Base-by-base conservation (phyloP, 2,113 vertebrate species). In the Pterophyllum scalare region DNA sequence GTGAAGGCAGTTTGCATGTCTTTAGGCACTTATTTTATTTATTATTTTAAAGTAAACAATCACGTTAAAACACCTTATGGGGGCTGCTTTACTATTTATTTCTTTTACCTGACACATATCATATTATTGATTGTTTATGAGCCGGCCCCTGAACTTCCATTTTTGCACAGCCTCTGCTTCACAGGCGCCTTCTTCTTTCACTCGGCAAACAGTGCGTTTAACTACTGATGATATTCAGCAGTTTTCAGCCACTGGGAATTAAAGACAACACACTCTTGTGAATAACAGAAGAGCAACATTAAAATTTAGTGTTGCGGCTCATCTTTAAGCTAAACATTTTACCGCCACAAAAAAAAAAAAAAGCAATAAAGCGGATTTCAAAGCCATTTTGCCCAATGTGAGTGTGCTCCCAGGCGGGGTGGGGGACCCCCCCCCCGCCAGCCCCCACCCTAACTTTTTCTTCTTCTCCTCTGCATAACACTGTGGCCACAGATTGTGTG, bases 401-500 rank as follows among this genome's bases (percentile, higher is more conserved):
- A 80, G 70, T 24, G 84, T 12, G 61, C 72, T 91, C 80, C 26
- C 3, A 62, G 86, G 85, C 83, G 62, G 65, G 70, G 64, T 77
- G 28, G 12, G 78, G 59, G 80, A 85, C 82, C 87, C 38, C 43
- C 31, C 84, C 56, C 79, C 75, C 43, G 2, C n/a, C 20, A 43
- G 11, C 38, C 31, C 78, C 75, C 78, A 14, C 83, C 81, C 75
- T 77, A 79, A 84, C 78, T 86, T 87, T 72, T 52, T 33, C 77
- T 43, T 77, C 80, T 60, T 88, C 82, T 82, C 62, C 70, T 83
- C 86, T 79, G 86, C 75, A 75, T 87, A 96, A 97, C 96, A 95
- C 94, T 97, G 97, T 97, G 96, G 96, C 96, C 97, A 94, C 97
- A 97, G 97, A 98, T 98, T 99, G 98, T 97, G 96, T 95, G 96